These are phyloP conservation scores for Spodoptera frugiperda DNA, from an alignment of 1,140 invertebrate species.

Conservation along the genomic window DNA sequence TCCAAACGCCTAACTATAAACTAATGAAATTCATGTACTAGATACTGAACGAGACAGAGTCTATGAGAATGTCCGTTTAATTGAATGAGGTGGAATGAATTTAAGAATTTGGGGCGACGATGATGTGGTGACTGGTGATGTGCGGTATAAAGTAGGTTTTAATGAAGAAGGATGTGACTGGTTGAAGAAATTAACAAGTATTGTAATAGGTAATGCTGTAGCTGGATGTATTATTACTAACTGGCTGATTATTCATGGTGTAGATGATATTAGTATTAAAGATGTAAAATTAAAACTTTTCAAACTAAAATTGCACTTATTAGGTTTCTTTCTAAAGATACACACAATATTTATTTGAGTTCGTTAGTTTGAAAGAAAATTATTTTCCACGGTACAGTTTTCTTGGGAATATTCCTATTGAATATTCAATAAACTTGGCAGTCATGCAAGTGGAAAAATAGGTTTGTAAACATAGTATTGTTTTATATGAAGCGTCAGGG, in stretches of 20 bases:
- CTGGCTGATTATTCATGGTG: too few species aligned
- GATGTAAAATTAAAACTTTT: too few species aligned
- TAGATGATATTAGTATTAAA: too few species aligned
- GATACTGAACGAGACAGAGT: neutral
- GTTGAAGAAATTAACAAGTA: neutral
- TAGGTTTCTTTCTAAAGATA: too few species aligned
- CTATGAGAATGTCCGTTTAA: conserved; percentile 26
- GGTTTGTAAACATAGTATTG: too few species aligned
- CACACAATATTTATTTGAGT: too few species aligned
- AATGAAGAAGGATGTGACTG: neutral
- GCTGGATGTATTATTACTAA: too few species aligned
- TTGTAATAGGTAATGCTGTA: too few species aligned
- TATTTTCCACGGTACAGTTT: neutral
- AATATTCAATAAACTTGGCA: neutral
- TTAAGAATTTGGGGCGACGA: conserved; percentile 22
- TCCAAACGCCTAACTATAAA: conserved; percentile 20
- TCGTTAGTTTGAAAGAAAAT: neutral
- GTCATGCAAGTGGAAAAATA: too few species aligned
- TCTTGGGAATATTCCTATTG: neutral
- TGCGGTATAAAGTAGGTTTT: neutral
- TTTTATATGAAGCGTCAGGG: too few species aligned
- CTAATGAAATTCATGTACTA: conserved; percentile 29
- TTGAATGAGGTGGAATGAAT: conserved; percentile 35
- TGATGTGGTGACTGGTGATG: neutral
- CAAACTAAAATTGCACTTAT: too few species aligned